Base-by-base conservation (phyloP, 2,113 vertebrate species). In the Thunnus thynnus region DNA sequence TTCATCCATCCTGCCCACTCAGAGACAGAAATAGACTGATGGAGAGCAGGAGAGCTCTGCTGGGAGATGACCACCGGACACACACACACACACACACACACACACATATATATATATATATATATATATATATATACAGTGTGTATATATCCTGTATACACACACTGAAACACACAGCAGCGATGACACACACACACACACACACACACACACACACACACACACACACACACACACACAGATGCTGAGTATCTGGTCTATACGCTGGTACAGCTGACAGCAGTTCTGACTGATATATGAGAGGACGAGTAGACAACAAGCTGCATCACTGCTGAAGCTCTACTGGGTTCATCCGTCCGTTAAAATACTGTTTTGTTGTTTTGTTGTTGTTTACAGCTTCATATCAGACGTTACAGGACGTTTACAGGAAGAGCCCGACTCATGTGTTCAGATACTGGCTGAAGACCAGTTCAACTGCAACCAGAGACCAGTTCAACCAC, bases 21-120 rank as follows among this genome's bases (percentile, higher is more conserved):
- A 68, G 13, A 81, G 84, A 91, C 91, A 82, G 76, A 92, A 92
- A 92, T 92, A 92, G 84, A 84, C 80, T 3, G 84, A 78, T 82
- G 83, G 84, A 86, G 87, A 84, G 78, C 73, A 79, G 68, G 46
- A 73, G 76, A 63, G 61, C 64, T 86, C 83, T 78, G 83, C 81
- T 67, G 88, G 88, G 90, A 89, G 82, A 20, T 86, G 85, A 89
- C 88, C 87, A 77, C 63, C 30, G 71, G 69, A 86, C 74, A 11
- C 68, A 68, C 56, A 76, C 46, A 62, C 16, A 56, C 27, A 78
- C 22, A 82, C 27, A 27, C 60, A 74, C 67, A 58, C n/a, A n/a
- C n/a, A n/a, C 5, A 58, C 6, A 61, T 47, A 62, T 54, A 51
- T 51, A 65, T 41, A 56, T 7, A 50, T 3, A 52, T 7, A 56